Evolutionary conservation across 2,113 vertebrate genomes (phyloP), one percentile per base, ranked within the genome.

Genomic region (Phodopus roborovskii): DNA sequence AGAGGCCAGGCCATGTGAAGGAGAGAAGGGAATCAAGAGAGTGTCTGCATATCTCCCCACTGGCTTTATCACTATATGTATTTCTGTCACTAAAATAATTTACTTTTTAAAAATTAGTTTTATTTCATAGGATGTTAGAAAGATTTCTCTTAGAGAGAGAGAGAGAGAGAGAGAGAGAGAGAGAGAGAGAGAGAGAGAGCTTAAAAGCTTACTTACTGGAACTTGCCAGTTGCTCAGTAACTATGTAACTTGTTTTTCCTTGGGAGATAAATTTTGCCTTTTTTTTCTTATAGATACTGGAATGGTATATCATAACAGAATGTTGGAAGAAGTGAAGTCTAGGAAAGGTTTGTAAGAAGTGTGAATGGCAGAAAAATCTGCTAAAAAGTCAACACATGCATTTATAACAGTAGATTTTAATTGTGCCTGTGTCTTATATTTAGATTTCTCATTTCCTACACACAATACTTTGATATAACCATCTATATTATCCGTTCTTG

Each of bases 271-370:
- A 83, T 70, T 62, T 24, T 60, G 24, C 56, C 9, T 87, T n/a
- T 70, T 86, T 71, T 71, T 20, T 84, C 28, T 92, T 53, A 50
- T 42, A 94, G 95, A 30, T 88, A 7, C 68, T 78, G 70, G 89
- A 45, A 94, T 64, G 7, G 89, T 94, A 4, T 84, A 24, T 94
- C 28, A 88, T 36, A 92, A 91, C 1, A 84, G 62, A 64, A 17
- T 96, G 22, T 19, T 94, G 77, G 50, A 94, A 60, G 84, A 78
- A 62, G 36, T 96, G 60, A 94, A 94, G 70, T 62, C 89, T 71
- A 71, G 62, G 11, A 92, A 84, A 88, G 95, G 88, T 96, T 88
- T 45, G 58, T 68, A 50, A 66, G 28, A 89, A 64, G n/a, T n/a
- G 68, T 48, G n/a, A 85, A 33, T 77, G 53, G 33, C 45, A 82